Conservation (phyloP, 2,888 invertebrate species). For the Cyclophora punctaria region DNA sequence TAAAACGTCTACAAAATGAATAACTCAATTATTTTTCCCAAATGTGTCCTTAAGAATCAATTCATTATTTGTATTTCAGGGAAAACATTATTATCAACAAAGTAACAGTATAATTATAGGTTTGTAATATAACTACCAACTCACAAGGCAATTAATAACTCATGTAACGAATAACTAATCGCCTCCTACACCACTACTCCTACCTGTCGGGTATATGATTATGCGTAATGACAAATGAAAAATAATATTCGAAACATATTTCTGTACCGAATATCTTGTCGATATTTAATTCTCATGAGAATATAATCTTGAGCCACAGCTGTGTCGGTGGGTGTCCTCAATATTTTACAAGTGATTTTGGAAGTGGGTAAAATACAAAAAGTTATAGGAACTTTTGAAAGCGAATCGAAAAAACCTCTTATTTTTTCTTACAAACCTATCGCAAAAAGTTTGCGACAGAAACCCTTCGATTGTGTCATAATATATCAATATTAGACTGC, state of each 20-base stretch:
- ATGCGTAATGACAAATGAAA: no score
- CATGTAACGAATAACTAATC: no score
- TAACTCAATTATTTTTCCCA: no score
- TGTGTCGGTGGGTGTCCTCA: slow-evolving; percentile 35
- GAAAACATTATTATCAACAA: no score
- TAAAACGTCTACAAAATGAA: no score
- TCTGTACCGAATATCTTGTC: slow-evolving; percentile 17
- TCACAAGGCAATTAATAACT: no score
- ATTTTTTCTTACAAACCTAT: slow-evolving; percentile 56
- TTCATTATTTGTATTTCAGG: no score
- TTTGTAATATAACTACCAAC: no score
- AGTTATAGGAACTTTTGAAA: slow-evolving; percentile 55
- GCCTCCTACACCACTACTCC: no score
- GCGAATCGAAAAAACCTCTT: slow-evolving; percentile 37
- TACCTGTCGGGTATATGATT: no score
- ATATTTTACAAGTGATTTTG: slow-evolving; percentile 58
- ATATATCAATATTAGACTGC: slow-evolving; percentile 28
- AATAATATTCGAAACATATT: slow-evolving; percentile 12
- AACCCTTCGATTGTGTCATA: slow-evolving; percentile 64
- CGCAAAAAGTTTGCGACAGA: slow-evolving; percentile 45
- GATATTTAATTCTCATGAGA: slow-evolving; percentile 39
- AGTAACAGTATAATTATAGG: no score
- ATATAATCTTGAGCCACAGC: slow-evolving; percentile 40
- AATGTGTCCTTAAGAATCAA: no score
- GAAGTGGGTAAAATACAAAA: slow-evolving; percentile 53